These are phyloP conservation scores for Parazoanthus atlanticus DNA, from an alignment of 92 coral and sea anemone species.

Conservation along the genomic window DNA sequence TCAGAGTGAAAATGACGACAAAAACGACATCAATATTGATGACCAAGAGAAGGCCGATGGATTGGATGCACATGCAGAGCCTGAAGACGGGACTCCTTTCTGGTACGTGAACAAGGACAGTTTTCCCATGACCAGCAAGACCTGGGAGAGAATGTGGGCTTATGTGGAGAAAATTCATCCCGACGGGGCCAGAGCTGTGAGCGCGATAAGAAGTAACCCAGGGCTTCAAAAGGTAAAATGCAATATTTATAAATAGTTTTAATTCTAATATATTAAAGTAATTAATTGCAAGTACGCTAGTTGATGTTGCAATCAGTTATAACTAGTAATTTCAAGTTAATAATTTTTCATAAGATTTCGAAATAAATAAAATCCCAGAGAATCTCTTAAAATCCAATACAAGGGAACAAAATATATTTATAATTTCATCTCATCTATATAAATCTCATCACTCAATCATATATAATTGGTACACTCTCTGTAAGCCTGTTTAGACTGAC, in stretches of 20 bases:
- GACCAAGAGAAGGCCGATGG: slow-evolving; percentile 19
- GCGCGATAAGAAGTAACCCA: slow-evolving; percentile 63
- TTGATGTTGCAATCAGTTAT: no score
- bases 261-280: no score
- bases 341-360: no score
- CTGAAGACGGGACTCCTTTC: slow-evolving; percentile 68
- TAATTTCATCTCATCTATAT: no score
- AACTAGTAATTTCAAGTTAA: no score
- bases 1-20: slow-evolving; percentile 12
- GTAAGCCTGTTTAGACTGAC: no score
- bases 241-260: neutral
- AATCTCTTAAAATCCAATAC: no score
- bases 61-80: slow-evolving; percentile 42
- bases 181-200: slow-evolving; percentile 66
- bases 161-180: slow-evolving; percentile 93
- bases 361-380: no score
- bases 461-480: no score
- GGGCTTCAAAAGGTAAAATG: slow-evolving; percentile 64
- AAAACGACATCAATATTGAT: neutral
- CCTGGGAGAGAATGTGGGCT: slow-evolving; percentile 98
- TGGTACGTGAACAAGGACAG: slow-evolving; percentile 90
- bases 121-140: slow-evolving; percentile 81
- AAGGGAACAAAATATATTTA: no score
- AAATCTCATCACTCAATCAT: no score
- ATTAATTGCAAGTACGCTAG: no score